These are phyloP conservation scores for Reticulitermes speratus DNA, from an alignment of 1,140 invertebrate species.

Conservation along the genomic window DNA sequence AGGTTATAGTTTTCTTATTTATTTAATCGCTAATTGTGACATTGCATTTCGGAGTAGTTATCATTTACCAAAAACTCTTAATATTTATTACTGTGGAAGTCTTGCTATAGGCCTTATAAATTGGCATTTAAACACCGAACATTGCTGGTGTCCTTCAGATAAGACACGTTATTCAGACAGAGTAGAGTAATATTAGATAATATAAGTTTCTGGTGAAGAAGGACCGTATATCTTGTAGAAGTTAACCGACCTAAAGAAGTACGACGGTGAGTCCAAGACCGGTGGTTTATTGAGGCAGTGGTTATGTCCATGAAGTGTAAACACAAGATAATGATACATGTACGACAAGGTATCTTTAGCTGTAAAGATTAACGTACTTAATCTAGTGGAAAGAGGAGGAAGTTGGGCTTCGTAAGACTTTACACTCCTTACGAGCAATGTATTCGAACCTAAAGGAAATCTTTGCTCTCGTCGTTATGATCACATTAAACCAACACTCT, in stretches of 20 bases:
- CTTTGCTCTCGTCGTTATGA: background rate
- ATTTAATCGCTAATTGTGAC: no score
- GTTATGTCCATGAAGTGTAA: background rate
- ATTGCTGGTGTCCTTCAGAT: background rate
- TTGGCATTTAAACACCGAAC: background rate
- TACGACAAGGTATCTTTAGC: background rate
- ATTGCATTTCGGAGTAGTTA: no score
- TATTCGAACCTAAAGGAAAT: background rate
- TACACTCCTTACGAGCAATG: background rate
- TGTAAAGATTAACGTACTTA: background rate
- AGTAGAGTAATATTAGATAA: background rate
- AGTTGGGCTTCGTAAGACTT: background rate
- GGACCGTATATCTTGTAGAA: background rate
- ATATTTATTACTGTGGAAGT: no score
- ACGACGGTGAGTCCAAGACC: background rate
- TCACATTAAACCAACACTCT: background rate
- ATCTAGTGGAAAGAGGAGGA: background rate
- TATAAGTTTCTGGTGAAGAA: background rate
- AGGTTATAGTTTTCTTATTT: no score
- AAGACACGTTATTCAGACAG: background rate
- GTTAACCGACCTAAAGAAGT: background rate
- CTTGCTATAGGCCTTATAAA: no score
- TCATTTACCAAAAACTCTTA: no score
- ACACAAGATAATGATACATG: background rate
- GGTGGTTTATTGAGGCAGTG: background rate